These are phyloP conservation scores for Martes martes DNA, from an alignment of 2,113 vertebrate genomes.

Conservation along the genomic window DNA sequence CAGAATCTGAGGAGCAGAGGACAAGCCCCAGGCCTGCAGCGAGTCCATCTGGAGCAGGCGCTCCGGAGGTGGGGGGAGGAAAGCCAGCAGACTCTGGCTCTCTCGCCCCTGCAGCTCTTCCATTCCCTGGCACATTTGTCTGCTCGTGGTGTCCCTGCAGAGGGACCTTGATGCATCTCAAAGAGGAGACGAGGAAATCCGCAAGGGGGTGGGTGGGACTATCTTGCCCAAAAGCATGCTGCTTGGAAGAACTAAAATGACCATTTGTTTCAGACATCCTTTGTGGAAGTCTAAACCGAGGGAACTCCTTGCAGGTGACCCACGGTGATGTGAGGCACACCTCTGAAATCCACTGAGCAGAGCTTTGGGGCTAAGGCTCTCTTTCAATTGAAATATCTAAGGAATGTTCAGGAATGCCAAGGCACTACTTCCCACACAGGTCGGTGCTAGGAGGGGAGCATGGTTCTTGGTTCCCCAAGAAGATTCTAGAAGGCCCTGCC, in stretches of 20 bases:
- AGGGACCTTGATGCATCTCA: background rate
- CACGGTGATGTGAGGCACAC: background rate
- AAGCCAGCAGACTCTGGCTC: accelerated
- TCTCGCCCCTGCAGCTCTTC: background rate
- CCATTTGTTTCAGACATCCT: background rate
- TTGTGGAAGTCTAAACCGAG: too few species aligned
- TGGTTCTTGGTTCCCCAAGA: too few species aligned
- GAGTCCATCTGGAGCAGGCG: accelerated
- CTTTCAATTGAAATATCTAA: background rate
- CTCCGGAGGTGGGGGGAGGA: background rate
- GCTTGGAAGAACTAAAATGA: background rate
- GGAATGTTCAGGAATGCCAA: background rate
- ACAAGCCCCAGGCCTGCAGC: accelerated
- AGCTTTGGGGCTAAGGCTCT: background rate
- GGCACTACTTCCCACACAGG: background rate
- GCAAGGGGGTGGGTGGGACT: background rate
- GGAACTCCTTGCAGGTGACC: background rate
- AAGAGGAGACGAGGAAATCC: background rate
- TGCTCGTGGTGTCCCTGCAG: background rate
- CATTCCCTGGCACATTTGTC: accelerated
- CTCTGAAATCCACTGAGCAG: background rate
- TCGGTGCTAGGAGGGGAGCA: background rate
- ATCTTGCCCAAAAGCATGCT: background rate
- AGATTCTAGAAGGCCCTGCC: background rate
- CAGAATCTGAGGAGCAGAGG: background rate